These are phyloP conservation scores for Agonum fuliginosum DNA, from an alignment of 2,888 invertebrate genomes.

Conservation along the genomic window DNA sequence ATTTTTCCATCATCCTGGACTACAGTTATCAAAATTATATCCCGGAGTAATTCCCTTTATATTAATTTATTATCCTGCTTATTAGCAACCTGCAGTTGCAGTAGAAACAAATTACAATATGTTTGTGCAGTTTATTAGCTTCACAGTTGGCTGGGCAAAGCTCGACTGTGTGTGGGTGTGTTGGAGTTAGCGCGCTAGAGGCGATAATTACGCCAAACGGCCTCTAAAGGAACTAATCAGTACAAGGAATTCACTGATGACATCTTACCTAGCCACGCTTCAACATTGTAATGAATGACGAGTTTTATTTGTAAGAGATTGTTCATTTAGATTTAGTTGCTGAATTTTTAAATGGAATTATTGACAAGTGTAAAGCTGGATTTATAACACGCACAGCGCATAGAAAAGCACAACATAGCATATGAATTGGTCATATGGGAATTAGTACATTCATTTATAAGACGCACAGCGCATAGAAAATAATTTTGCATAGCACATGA, in stretches of 20 bases:
- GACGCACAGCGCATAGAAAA: too few relatives aligned
- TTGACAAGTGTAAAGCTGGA: too few relatives aligned
- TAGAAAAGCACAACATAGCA: too few relatives aligned
- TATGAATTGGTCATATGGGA: too few relatives aligned
- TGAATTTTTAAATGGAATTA: too few relatives aligned
- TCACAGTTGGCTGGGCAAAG: conserved; percentile 27
- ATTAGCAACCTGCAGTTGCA: conserved; percentile 31
- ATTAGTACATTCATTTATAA: too few relatives aligned
- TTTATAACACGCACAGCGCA: too few relatives aligned
- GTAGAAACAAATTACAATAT: conserved; percentile 50
- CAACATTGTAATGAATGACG: not conserved
- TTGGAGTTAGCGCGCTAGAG: not conserved
- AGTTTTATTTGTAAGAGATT: not conserved
- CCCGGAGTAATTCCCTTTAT: conserved; percentile 40
- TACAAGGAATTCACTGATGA: conserved; percentile 29
- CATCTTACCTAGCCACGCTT: conserved; percentile 17
- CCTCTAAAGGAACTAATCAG: conserved; percentile 41
- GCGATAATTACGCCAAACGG: conserved; percentile 34
- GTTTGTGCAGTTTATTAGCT: conserved; percentile 55
- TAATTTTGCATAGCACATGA: too few relatives aligned
- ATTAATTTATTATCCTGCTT: conserved; percentile 51
- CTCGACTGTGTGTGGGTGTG: conserved; percentile 10
- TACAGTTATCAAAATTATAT: conserved; percentile 50
- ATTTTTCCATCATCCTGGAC: conserved; percentile 3
- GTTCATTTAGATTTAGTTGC: not conserved